A percentile compares a stretch with the other conserved stretches of the same genome.
These are phyloP conservation scores for Cricetomys ansorgei DNA, from an alignment of 2,113 vertebrate genomes.

Conservation along the genomic window DNA sequence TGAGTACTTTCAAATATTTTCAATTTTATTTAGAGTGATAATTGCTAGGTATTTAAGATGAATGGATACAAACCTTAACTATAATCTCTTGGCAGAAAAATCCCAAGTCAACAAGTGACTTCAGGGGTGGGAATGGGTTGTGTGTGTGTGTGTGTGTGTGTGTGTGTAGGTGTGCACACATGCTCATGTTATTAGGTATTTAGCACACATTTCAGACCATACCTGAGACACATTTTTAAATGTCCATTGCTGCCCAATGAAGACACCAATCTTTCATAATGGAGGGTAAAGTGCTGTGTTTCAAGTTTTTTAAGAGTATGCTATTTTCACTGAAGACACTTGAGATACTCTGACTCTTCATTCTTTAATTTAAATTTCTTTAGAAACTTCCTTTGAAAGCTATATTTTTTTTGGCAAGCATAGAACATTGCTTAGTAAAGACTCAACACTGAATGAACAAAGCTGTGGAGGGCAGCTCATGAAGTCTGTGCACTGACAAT, in stretches of 20 bases:
- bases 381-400: constrained; percentile 54
- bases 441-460: constrained; percentile 48
- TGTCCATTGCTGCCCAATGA: background rate
- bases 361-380: constrained; percentile 50
- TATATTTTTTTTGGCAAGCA: constrained; percentile 54
- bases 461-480: background rate
- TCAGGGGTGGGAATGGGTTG: background rate
- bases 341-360: constrained; percentile 48
- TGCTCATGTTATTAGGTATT: background rate
- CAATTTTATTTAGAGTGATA: background rate
- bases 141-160: background rate
- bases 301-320: background rate
- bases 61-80: background rate
- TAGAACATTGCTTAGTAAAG: constrained; percentile 51
- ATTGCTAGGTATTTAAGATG: constrained; percentile 6
- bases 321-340: constrained; percentile 33
- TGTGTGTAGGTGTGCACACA: background rate
- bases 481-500: constrained; percentile 29
- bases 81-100: background rate
- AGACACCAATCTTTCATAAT: background rate
- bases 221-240: background rate
- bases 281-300: background rate
- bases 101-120: background rate
- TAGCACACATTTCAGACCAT: background rate
- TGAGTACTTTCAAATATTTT: constrained; percentile 32